These are phyloP conservation scores for Chrysina gloriosa DNA, from an alignment of 2,888 invertebrate genomes.

Conservation along the genomic window DNA sequence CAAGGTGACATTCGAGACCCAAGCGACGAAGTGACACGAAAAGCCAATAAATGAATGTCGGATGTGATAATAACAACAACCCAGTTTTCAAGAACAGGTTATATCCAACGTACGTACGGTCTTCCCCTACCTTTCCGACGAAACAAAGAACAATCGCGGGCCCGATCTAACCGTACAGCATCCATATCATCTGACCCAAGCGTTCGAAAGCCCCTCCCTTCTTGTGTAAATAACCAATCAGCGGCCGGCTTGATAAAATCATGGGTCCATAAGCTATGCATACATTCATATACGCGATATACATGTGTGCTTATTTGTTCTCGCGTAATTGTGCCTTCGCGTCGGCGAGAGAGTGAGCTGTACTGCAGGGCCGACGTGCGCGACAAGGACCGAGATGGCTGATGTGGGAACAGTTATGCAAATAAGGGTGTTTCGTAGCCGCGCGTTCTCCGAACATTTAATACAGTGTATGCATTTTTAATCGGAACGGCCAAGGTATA, in stretches of 20 bases:
- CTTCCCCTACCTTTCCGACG: constrained; percentile 13
- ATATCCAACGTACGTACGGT: constrained; percentile 7
- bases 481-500: constrained; percentile 41
- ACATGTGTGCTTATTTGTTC: constrained; percentile 58
- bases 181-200: constrained; percentile 17
- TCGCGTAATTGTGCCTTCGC: constrained; percentile 35
- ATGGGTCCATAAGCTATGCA: constrained; percentile 65
- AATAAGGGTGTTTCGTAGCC: constrained; percentile 38
- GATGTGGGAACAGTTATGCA: constrained; percentile 42
- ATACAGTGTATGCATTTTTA: constrained; percentile 53
- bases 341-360: constrained; percentile 5
- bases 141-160: constrained; percentile 53
- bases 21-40: constrained; percentile 23
- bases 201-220: constrained; percentile 59
- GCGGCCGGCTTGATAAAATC: constrained; percentile 65
- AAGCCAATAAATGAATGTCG: neutral
- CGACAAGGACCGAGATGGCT: neutral
- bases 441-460: constrained; percentile 49
- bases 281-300: constrained; percentile 59
- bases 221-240: constrained; percentile 65
- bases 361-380: neutral
- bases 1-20: constrained; percentile 23
- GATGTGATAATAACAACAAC: constrained; percentile 29
- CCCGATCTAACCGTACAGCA: neutral
- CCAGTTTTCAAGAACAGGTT: constrained; percentile 38